Evolutionary conservation across 2,888 invertebrate species (phyloP), one percentile per base, ranked within the genome.

Genomic region (Biston betularia): DNA sequence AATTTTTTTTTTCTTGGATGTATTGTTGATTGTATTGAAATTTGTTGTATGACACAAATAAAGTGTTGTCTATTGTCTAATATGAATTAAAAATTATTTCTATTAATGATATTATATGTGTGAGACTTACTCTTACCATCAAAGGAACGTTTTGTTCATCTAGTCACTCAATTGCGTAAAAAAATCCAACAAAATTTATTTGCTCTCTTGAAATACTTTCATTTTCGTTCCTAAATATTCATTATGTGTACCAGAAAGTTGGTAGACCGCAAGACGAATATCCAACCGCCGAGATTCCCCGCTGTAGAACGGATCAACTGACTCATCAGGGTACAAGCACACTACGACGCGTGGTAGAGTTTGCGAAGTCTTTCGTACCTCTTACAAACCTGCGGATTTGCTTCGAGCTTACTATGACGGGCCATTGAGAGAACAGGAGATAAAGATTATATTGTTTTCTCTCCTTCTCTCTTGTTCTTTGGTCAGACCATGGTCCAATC

Each of bases 181-280:
- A 45, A n/a, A 0, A 24, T 53, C 53, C 53, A 24, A 38, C 11
- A 53, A 15, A 8, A 53, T 38, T 35, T 40, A 9, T 53, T 53
- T 7, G 5, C 14, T 44, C 46, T 57, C 52, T 63, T 40, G 35
- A 60, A 59, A 65, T 49, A 60, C 65, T 65, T 65, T 65, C 65
- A 12, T 53, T 58, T 64, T 58, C 57, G 9, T 64, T 59, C 65
- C 54, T 54, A 60, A 65, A 65, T 50, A 64, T 60, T 64, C 57
- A 64, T 53, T 33, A 33, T 53, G 42, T 40, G 46, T 44, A 5
- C 40, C 58, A 54, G 65, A 65, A 65, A 65, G 55, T 60, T 8
- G 49, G 54, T 50, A 65, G 46, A 65, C 53, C 65, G 44, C 59
- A 65, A 65, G 58, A 58, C 44, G 48, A 50, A 50, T 61, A 44